A percentile compares a stretch with the other conserved stretches of the same genome.
phyloP scores from a whole-genome alignment of 2,113 vertebrate species.

The Gobiocypris rarus region DNA sequence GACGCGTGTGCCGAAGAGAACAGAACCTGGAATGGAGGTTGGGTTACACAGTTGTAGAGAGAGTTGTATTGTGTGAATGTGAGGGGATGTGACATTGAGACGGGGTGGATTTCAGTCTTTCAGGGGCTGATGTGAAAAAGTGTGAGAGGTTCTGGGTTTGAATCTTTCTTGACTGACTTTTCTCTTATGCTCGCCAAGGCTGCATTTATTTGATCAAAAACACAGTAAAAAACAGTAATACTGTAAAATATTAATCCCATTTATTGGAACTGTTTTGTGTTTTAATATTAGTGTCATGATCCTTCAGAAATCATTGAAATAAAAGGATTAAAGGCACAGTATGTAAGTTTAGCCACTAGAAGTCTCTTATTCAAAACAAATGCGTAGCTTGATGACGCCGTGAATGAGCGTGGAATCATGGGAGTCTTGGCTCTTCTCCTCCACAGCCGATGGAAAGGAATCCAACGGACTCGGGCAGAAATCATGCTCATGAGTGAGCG shows the following conservation, averaged over 20 bases:
- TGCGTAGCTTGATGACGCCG: too few relatives aligned
- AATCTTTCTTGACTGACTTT: neutral
- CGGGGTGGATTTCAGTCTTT: constrained; percentile 1
- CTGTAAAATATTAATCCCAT: neutral
- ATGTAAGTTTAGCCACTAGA: too few relatives aligned
- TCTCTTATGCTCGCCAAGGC: neutral
- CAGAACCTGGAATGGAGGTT: neutral
- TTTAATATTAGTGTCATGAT: neutral
- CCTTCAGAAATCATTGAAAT: neutral
- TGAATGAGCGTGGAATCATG: too few relatives aligned
- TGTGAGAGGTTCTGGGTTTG: neutral
- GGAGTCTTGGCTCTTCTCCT: too few relatives aligned
- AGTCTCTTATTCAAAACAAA: too few relatives aligned
- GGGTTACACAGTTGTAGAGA: constrained; percentile 12
- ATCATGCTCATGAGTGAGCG: too few relatives aligned
- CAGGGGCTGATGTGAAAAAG: neutral
- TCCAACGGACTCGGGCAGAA: too few relatives aligned
- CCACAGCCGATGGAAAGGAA: too few relatives aligned
- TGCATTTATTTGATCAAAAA: neutral
- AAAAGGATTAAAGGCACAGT: too few relatives aligned
- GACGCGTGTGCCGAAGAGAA: constrained; percentile 16
- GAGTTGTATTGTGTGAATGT: neutral
- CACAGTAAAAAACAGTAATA: too few relatives aligned
- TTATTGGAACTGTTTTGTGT: neutral
- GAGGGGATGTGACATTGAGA: neutral